Percentiles rank a stretch among this genome's conserved stretches.
Conservation (phyloP, 1,140 invertebrate genomes). For the Brachionus asplanchnoidis region DNA sequence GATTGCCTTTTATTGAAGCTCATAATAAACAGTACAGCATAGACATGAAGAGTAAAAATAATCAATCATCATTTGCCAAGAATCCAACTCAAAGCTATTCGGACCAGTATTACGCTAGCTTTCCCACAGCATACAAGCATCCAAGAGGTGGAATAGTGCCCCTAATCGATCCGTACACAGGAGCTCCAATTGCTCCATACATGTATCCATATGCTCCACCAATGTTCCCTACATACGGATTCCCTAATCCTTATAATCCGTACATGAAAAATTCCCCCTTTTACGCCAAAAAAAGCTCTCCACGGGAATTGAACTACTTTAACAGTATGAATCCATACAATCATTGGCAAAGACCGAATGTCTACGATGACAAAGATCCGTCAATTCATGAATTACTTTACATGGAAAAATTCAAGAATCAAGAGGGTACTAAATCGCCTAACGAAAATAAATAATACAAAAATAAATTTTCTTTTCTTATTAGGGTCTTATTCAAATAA, state of each 20-base stretch:
- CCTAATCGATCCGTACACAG: not conserved
- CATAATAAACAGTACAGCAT: not conserved
- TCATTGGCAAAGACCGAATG: not conserved
- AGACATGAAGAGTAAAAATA: slow-evolving; percentile 38
- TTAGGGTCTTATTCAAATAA: slow-evolving; percentile 17
- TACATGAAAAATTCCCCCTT: not conserved
- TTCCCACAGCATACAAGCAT: not conserved
- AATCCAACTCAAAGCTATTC: slow-evolving; percentile 39
- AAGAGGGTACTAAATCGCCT: slow-evolving; percentile 7
- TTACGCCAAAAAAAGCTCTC: slow-evolving; percentile 1
- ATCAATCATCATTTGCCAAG: slow-evolving; percentile 36
- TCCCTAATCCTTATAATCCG: not conserved
- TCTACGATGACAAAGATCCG: slow-evolving; percentile 30
- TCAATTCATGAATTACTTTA: slow-evolving; percentile 35
- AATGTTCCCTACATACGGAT: not conserved
- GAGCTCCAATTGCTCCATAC: not conserved
- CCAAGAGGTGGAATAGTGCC: not conserved
- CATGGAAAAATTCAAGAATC: slow-evolving; percentile 6
- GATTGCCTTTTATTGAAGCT: not conserved
- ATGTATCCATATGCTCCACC: not conserved
- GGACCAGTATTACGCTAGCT: slow-evolving; percentile 25
- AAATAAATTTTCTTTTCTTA: not conserved
- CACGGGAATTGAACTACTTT: not conserved
- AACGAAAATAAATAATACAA: too few species aligned
- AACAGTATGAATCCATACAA: not conserved